phyloP scores from a whole-genome alignment of 92 coral and sea anemone species.

The Zoanthus solanderi region DNA sequence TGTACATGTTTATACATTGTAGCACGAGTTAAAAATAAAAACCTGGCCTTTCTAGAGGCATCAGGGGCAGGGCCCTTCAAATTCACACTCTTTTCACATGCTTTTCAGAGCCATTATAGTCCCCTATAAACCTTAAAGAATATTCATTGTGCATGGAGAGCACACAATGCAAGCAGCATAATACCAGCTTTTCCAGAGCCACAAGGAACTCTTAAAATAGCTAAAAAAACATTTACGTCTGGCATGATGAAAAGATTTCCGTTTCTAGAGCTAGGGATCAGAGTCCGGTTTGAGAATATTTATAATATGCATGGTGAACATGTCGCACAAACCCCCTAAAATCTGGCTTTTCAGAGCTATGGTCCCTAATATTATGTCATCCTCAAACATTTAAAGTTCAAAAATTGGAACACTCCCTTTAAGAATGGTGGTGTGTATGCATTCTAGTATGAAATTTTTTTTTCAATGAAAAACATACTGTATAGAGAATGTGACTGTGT shows the following conservation, averaged over 20 bases:
- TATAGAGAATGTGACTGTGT: constrained; percentile 14
- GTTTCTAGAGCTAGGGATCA: constrained; percentile 28
- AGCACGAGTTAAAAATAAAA: constrained; percentile 31
- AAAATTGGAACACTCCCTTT: constrained; percentile 32
- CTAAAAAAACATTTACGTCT: constrained; percentile 35
- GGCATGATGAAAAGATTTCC: constrained; percentile 27
- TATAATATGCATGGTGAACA: constrained; percentile 25
- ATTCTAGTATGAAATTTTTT: constrained; percentile 11
- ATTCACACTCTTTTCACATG: constrained; percentile 41
- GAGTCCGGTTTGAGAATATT: constrained; percentile 26
- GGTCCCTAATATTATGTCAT: constrained; percentile 16
- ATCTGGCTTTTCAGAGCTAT: constrained; percentile 24
- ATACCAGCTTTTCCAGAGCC: constrained; percentile 45
- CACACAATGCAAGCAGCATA: constrained; percentile 45
- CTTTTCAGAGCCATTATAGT: constrained; percentile 33
- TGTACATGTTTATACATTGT: constrained; percentile 31
- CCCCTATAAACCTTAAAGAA: constrained; percentile 33
- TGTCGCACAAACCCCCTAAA: constrained; percentile 31
- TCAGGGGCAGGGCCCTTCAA: constrained; percentile 40
- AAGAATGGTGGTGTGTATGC: constrained; percentile 28
- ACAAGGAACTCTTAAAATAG: constrained; percentile 31
- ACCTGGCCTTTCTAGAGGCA: constrained; percentile 37
- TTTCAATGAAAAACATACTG: constrained; percentile 19
- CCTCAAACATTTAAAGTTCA: constrained; percentile 29
- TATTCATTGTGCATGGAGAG: constrained; percentile 40